Percentiles rank a stretch among this genome's conserved stretches.
phyloP scores from a whole-genome alignment of 1,140 invertebrate genomes.

The Eumeta japonica region DNA sequence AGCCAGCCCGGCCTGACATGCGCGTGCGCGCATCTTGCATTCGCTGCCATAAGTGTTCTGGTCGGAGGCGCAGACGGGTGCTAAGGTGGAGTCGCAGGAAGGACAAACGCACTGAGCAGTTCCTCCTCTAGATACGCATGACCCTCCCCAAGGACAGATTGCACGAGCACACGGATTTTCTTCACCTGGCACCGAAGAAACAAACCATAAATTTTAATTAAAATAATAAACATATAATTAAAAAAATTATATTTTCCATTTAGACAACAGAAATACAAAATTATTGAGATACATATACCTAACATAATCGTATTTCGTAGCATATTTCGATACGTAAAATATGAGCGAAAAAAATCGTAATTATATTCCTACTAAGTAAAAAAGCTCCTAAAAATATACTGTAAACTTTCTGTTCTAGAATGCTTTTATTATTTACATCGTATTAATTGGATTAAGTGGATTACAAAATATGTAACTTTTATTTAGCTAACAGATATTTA shows the following conservation, averaged over 20 bases:
- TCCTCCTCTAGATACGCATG: constrained; percentile 71
- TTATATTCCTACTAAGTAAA: too few relatives aligned
- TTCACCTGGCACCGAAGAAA: constrained; percentile 22
- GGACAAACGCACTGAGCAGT: constrained; percentile 80
- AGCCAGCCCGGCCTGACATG: constrained; percentile 60
- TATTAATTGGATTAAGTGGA: too few relatives aligned
- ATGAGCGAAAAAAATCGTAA: too few relatives aligned
- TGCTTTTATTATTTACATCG: too few relatives aligned
- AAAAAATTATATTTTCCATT: not conserved
- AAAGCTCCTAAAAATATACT: too few relatives aligned
- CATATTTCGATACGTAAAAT: too few relatives aligned
- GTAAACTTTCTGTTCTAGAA: too few relatives aligned
- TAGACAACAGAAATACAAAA: too few relatives aligned
- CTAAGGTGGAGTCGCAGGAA: constrained; percentile 77
- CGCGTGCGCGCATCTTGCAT: constrained; percentile 78
- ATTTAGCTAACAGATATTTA: too few relatives aligned
- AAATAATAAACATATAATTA: not conserved
- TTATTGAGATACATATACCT: too few relatives aligned
- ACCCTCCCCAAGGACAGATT: constrained; percentile 72
- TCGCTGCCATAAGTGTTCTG: constrained; percentile 85
- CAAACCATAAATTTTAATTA: not conserved
- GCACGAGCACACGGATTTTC: constrained; percentile 67
- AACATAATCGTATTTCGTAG: too few relatives aligned
- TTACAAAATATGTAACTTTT: too few relatives aligned
- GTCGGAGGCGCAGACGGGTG: constrained; percentile 83